Evolutionary conservation across 2,113 vertebrate species (phyloP), one percentile per base, ranked within the genome.

Genomic region (Lagopus leucura): DNA sequence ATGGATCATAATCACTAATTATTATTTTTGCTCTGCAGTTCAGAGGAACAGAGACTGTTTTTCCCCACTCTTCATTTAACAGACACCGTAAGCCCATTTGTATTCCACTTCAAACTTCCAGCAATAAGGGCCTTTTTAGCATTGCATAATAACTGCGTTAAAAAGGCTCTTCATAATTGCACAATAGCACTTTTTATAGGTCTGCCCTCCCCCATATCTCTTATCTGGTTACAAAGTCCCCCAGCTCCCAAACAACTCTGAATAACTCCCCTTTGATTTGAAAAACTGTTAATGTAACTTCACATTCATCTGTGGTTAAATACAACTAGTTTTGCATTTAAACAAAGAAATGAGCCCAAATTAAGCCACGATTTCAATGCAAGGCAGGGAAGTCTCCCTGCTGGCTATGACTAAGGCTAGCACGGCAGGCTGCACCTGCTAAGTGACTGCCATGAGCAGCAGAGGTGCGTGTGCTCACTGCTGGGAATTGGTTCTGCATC

Each of bases 281-380:
- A 83, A 93, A 96, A 95, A 67, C 48, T 63, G 69, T 93, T 93
- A 93, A 86, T 89, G 91, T 94, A 95, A 96, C 95, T 97, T 96
- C 82, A 79, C 83, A 82, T 86, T 93, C 70, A 73, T 95, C 92
- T 43, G 22, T 36, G 86, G 96, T 96, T 95, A 93, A 97, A 95
- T 77, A 95, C 74, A 97, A 97, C 97, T 96, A 97, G 92, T 92
- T 97, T 93, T 95, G 92, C 73, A 24, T 97, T 93, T 78, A 96
- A 95, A 97, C 95, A 95, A 96, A 96, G 96, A 88, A 95, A 95
- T 61, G 25, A 93, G 80, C 96, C 94, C 90, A 86, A 95, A 95
- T 58, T 70, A 94, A 96, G 89, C 48, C 34, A 45, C 32, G 86
- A 92, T 93, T 94, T 92, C 50, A 78, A 73, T 66, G 83, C 77